Conservation (phyloP, 2,888 invertebrate species). For the Acleris emargana region DNA sequence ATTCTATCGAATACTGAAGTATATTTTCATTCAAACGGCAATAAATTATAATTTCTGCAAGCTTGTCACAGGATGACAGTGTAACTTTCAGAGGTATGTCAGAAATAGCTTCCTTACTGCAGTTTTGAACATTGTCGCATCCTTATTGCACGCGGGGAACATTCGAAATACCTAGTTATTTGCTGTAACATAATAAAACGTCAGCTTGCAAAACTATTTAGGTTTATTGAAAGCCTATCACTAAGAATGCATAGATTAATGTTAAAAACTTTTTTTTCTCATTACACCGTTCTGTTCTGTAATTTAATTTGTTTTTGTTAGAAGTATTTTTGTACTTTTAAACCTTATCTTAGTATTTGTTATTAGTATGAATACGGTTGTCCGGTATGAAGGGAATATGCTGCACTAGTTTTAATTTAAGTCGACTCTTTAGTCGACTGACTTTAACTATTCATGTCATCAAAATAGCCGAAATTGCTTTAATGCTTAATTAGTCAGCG, state of each 20-base stretch:
- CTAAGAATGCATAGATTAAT: not conserved
- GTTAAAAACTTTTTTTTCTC: not conserved
- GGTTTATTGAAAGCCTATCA: not conserved
- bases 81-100: conserved; percentile 21
- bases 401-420: conserved; percentile 10
- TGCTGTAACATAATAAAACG: conserved; percentile 11
- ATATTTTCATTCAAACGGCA: conserved; percentile 1
- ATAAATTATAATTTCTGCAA: conserved; percentile 39
- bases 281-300: not conserved
- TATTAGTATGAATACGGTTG: conserved; percentile 24
- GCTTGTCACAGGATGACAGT: conserved; percentile 42
- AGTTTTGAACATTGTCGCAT: conserved; percentile 39
- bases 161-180: conserved; percentile 9
- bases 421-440: not conserved
- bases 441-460: conserved; percentile 4
- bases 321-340: conserved; percentile 34
- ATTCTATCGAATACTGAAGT: not conserved
- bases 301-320: conserved; percentile 27
- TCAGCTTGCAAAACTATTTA: conserved; percentile 1
- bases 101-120: conserved; percentile 42
- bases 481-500: not conserved
- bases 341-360: conserved; percentile 43
- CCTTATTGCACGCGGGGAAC: conserved; percentile 17
- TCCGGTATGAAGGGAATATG: conserved; percentile 44
- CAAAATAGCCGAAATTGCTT: conserved; percentile 5